Conservation (phyloP, 2,113 vertebrate genomes). For the Corapipo altera region DNA sequence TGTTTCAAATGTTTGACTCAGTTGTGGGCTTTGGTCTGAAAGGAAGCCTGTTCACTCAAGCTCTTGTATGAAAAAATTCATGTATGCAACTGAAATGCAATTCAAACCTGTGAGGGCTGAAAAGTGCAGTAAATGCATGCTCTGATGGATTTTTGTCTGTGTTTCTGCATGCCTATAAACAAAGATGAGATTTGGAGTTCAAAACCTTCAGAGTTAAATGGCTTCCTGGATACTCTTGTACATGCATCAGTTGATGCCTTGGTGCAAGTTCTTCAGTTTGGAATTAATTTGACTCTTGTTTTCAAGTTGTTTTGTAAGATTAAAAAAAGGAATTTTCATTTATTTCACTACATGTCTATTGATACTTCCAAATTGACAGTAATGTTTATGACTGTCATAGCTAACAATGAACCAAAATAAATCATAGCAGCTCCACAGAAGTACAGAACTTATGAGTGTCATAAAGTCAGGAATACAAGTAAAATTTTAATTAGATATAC, state of each 20-base stretch:
- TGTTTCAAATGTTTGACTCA: neutral
- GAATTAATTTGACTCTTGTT: neutral
- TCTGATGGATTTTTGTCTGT: neutral
- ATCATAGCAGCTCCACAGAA: neutral
- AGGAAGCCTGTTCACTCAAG: neutral
- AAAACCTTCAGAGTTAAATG: neutral
- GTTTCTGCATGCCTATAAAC: neutral
- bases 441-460: neutral
- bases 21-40: neutral
- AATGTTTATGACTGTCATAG: neutral
- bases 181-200: neutral
- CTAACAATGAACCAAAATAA: neutral
- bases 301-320: neutral
- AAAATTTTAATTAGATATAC: neutral
- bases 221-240: neutral
- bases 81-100: neutral
- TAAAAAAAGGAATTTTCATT: neutral
- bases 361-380: neutral
- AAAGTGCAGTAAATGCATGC: neutral
- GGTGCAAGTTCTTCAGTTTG: neutral
- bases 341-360: neutral
- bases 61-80: neutral
- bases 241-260: neutral
- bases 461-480: neutral
- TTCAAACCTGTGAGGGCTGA: neutral